A percentile compares a stretch with the other conserved stretches of the same genome.
phyloP scores from a whole-genome alignment of 2,888 invertebrate species.

The Microplitis deprimator region DNA sequence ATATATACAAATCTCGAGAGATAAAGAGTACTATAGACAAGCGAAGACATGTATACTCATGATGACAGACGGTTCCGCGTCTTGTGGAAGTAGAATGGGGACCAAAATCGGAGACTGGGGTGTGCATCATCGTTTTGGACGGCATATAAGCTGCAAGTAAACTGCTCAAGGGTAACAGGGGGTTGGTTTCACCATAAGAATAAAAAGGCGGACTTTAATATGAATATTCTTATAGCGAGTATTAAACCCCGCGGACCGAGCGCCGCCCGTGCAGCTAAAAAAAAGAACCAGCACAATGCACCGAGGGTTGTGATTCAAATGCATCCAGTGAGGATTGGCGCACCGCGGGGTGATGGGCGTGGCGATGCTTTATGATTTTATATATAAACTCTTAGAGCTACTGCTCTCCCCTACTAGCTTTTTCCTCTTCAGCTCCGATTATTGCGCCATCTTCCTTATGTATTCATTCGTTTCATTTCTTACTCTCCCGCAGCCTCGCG shows the following conservation, averaged over 20 bases:
- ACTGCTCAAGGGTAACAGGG: background rate
- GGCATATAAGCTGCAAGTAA: background rate
- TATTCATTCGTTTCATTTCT: slow-evolving; percentile 42
- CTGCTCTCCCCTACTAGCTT: slow-evolving; percentile 39
- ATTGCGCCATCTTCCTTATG: slow-evolving; percentile 41
- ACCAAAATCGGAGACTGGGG: too few species aligned
- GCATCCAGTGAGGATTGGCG: slow-evolving; percentile 66
- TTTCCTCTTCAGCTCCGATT: slow-evolving; percentile 26
- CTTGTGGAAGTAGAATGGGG: too few species aligned
- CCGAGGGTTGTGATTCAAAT: slow-evolving; percentile 68
- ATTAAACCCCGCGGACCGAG: slow-evolving; percentile 36
- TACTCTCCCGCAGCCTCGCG: slow-evolving; percentile 16
- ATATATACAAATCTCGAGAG: too few species aligned
- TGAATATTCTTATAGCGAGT: slow-evolving; percentile 46
- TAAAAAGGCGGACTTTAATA: slow-evolving; percentile 39
- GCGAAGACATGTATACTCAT: too few species aligned
- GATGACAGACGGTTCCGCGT: too few species aligned
- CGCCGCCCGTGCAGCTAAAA: slow-evolving; percentile 54
- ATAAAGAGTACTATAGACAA: too few species aligned
- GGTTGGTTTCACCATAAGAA: slow-evolving; percentile 32
- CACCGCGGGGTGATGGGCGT: slow-evolving; percentile 67
- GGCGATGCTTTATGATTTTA: slow-evolving; percentile 69
- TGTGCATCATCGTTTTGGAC: slow-evolving; percentile 1
- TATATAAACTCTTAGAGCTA: slow-evolving; percentile 65
- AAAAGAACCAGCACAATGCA: slow-evolving; percentile 65